Conservation (phyloP, 2,888 invertebrate species). For the Nomada flava region DNA sequence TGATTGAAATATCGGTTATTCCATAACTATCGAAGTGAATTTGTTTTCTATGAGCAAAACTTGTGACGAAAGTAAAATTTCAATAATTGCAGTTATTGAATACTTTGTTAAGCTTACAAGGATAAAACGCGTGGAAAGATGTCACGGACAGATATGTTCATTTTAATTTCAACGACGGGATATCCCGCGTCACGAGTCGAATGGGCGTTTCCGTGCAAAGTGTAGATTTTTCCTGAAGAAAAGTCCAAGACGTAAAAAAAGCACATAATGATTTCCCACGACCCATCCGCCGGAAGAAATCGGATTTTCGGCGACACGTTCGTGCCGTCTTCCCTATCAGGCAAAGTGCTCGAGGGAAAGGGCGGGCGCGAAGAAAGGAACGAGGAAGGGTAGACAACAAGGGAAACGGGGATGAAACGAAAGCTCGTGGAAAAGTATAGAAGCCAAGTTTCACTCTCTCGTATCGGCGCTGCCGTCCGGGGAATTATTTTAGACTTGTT, state of each 20-base stretch:
- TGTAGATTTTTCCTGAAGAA: neutral
- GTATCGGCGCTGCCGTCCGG: constrained; percentile 31
- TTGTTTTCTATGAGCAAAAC: too few relatives aligned
- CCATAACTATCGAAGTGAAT: too few relatives aligned
- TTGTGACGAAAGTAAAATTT: too few relatives aligned
- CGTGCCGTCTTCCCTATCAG: constrained; percentile 46
- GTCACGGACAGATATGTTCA: too few relatives aligned
- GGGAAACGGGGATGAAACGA: constrained; percentile 19
- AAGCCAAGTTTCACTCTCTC: constrained; percentile 12
- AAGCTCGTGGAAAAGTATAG: constrained; percentile 32
- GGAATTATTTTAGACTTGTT: constrained; percentile 75
- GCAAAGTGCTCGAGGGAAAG: constrained; percentile 59
- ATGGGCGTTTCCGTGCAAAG: neutral
- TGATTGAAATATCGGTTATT: too few relatives aligned
- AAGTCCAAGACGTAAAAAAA: neutral
- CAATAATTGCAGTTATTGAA: too few relatives aligned
- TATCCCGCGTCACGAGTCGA: too few relatives aligned
- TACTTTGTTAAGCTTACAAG: too few relatives aligned
- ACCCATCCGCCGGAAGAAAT: constrained; percentile 45
- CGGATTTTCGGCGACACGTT: constrained; percentile 64
- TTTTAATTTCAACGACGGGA: too few relatives aligned
- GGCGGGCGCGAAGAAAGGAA: constrained; percentile 9
- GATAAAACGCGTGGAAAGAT: too few relatives aligned
- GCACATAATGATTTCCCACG: constrained; percentile 20
- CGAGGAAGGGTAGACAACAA: neutral